A percentile compares a stretch with the other conserved stretches of the same genome.
Conservation (phyloP, 1,140 invertebrate genomes). For the Steinernema khuongi region DNA sequence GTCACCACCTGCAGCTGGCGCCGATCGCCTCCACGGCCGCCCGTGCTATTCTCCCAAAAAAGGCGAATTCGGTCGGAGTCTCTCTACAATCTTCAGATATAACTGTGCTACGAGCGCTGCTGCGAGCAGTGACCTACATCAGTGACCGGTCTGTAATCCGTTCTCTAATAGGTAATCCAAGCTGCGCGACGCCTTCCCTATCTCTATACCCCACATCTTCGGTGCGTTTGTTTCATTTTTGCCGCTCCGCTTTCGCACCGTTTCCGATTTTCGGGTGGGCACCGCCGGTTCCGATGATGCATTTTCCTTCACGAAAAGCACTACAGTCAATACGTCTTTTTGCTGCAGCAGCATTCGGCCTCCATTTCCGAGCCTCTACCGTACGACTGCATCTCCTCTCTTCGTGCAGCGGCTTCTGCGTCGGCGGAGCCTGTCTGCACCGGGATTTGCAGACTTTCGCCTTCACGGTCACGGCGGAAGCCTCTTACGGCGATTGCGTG, state of each 20-base stretch:
- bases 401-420: too few relatives aligned
- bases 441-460: background rate
- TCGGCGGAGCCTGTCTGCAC: background rate
- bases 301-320: background rate
- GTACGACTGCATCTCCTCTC: too few relatives aligned
- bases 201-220: background rate
- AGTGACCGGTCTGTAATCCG: background rate
- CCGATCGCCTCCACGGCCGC: background rate
- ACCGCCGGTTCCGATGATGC: background rate
- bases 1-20: background rate
- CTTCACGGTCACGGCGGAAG: background rate
- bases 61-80: background rate
- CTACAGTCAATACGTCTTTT: background rate
- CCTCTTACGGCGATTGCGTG: background rate
- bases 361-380: too few relatives aligned
- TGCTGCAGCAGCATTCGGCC: too few relatives aligned
- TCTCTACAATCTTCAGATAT: background rate
- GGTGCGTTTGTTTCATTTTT: conserved; percentile 4
- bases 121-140: conserved; percentile 10
- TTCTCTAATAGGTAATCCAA: conserved; percentile 8
- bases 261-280: background rate
- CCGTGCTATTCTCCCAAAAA: background rate
- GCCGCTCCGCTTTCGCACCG: background rate
- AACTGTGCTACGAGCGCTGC: background rate
- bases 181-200: background rate